Evolutionary conservation across 23 tunicate species (phyloP).

Genomic region (Botrylloides violaceus): DNA sequence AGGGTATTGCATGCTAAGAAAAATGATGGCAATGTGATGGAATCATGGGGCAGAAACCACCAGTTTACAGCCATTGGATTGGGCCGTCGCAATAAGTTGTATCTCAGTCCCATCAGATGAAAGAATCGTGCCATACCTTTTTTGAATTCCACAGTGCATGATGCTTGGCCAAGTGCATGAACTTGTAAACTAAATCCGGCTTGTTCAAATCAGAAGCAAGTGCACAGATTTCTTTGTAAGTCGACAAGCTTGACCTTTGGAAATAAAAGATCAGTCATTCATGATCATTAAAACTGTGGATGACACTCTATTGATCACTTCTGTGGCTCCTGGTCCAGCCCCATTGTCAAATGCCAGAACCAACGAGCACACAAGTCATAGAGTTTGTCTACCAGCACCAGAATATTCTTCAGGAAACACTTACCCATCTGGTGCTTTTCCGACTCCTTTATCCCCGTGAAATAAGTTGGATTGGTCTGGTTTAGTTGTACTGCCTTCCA

Average conservation of each 20-base stretch:
- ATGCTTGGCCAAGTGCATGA: conserved; percentile 76
- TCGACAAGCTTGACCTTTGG: conserved; percentile 57
- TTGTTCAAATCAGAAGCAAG: conserved; percentile 85
- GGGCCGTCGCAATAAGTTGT: too few species aligned
- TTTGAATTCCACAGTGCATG: conserved; percentile 77
- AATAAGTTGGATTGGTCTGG: conserved; percentile 7
- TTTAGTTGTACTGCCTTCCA: conserved; percentile 28
- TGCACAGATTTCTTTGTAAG: conserved; percentile 82
- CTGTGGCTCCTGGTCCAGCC: too few species aligned
- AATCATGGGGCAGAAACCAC: too few species aligned
- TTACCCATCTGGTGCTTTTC: conserved; percentile 80
- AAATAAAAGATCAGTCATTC: too few species aligned
- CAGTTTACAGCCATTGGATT: too few species aligned
- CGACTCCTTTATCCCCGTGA: conserved; percentile 4
- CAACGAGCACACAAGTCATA: neutral
- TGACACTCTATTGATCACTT: too few species aligned
- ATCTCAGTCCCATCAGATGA: too few species aligned
- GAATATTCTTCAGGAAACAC: neutral
- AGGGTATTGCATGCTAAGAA: too few species aligned
- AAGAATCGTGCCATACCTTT: too few species aligned
- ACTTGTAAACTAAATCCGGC: conserved; percentile 85
- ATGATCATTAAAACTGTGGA: neutral
- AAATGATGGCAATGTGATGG: too few species aligned
- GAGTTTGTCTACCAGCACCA: too few species aligned
- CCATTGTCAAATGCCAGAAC: too few species aligned